Evolutionary conservation across 2,888 invertebrate genomes (phyloP).

Genomic region (Teleiodes luculella): DNA sequence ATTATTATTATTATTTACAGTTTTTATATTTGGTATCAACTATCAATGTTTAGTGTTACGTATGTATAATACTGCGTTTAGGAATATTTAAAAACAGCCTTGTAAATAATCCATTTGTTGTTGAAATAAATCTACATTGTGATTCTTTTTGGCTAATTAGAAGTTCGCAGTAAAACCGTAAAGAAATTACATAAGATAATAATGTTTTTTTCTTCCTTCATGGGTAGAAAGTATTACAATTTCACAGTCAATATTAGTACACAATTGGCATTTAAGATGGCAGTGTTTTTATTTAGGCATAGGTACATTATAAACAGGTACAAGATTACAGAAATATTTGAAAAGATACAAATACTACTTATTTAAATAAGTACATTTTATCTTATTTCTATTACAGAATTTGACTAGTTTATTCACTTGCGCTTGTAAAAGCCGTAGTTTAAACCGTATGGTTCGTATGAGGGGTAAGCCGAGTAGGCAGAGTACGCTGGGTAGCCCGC

Average conservation of each 20-base stretch:
- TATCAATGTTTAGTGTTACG: no score
- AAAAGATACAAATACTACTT: background rate
- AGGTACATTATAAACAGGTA: background rate
- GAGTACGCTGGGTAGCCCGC: constrained; percentile 15
- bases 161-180: no score
- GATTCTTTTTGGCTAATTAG: no score
- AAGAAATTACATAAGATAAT: no score
- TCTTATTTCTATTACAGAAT: background rate
- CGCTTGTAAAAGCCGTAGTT: constrained; percentile 12
- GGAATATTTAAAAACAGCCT: no score
- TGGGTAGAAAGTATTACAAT: no score
- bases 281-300: background rate
- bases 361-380: background rate
- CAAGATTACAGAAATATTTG: background rate
- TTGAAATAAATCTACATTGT: no score
- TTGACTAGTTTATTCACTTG: constrained; percentile 3
- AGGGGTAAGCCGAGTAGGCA: constrained; percentile 6
- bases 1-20: no score
- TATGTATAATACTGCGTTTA: no score
- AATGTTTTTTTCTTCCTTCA: no score
- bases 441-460: constrained; percentile 11
- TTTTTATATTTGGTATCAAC: no score
- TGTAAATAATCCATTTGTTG: no score
- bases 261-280: background rate
- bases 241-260: background rate